Conservation (phyloP, 2,113 vertebrate genomes). For the Clinocottus analis region DNA sequence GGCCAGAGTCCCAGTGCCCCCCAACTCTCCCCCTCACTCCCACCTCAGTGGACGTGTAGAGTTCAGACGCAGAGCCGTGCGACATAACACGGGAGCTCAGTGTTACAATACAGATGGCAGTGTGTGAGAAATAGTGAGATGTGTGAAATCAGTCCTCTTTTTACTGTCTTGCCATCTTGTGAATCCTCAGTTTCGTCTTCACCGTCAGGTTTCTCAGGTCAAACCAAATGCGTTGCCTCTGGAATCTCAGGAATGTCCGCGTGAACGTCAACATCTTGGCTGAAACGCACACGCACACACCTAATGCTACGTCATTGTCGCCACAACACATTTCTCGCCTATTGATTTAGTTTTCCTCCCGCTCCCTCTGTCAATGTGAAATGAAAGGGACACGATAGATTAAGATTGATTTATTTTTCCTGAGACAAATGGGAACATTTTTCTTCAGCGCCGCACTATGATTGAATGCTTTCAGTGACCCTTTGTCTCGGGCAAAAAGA, state of each 20-base stretch:
- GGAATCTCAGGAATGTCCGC: conserved; percentile 60
- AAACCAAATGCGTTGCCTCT: conserved; percentile 19
- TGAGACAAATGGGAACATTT: conserved; percentile 18
- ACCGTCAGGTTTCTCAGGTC: conserved; percentile 48
- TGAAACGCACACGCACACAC: conserved; percentile 40
- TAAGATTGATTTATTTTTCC: conserved; percentile 60
- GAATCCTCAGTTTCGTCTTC: conserved; percentile 3
- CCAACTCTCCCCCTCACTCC: neutral
- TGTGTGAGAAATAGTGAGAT: neutral
- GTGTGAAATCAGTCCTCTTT: too few relatives aligned
- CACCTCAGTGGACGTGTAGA: conserved; percentile 19
- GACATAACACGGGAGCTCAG: neutral
- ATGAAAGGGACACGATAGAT: conserved; percentile 52
- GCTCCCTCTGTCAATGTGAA: conserved; percentile 36
- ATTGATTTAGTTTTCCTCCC: conserved; percentile 49
- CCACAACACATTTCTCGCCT: conserved; percentile 32
- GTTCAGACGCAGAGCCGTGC: conserved; percentile 27
- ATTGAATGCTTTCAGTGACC: conserved; percentile 59
- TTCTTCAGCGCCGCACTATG: conserved; percentile 8
- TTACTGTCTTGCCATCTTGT: neutral
- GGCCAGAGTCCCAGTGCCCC: conserved; percentile 28
- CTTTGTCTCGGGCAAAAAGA: conserved; percentile 43
- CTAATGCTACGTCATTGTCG: conserved; percentile 47
- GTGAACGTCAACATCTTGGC: neutral
- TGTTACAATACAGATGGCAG: neutral